Evolutionary conservation across 2,113 vertebrate genomes (phyloP).

Genomic region (Orycteropus afer): DNA sequence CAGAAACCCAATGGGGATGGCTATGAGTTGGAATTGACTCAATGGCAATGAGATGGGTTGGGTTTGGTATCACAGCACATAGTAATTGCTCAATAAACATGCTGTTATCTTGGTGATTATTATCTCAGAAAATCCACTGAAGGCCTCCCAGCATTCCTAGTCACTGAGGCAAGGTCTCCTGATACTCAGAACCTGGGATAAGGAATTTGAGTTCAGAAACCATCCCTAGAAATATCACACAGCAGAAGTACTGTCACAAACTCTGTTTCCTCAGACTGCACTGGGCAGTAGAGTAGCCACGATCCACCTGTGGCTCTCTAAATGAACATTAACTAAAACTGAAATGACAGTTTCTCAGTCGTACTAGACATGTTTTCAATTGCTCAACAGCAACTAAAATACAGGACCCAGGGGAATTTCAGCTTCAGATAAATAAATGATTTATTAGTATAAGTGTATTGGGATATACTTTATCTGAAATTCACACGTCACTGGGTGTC

Average conservation of each 20-base stretch:
- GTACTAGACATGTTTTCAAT: not conserved
- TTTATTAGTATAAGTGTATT: not conserved
- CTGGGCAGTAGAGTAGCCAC: not conserved
- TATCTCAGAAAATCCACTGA: not conserved
- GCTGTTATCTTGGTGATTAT: not conserved
- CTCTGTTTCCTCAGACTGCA: not conserved
- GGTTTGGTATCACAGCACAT: not conserved
- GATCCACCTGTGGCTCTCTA: not conserved
- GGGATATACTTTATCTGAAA: not conserved
- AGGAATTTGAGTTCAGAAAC: not conserved
- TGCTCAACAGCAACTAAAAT: not conserved
- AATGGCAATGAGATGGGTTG: too few species aligned
- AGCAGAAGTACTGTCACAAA: not conserved
- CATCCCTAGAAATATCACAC: not conserved
- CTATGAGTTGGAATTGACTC: too few species aligned
- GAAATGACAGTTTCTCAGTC: not conserved
- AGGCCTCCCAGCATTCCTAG: not conserved
- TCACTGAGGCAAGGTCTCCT: not conserved
- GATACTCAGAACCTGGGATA: not conserved
- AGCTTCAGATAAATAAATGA: not conserved
- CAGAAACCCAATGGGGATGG: too few species aligned
- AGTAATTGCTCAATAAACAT: slow-evolving; percentile 13
- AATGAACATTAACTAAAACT: not conserved
- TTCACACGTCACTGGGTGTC: not conserved
- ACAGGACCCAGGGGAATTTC: not conserved